These are phyloP conservation scores for Orchesella flavescens DNA, from an alignment of 2,888 invertebrate genomes.

Conservation along the genomic window DNA sequence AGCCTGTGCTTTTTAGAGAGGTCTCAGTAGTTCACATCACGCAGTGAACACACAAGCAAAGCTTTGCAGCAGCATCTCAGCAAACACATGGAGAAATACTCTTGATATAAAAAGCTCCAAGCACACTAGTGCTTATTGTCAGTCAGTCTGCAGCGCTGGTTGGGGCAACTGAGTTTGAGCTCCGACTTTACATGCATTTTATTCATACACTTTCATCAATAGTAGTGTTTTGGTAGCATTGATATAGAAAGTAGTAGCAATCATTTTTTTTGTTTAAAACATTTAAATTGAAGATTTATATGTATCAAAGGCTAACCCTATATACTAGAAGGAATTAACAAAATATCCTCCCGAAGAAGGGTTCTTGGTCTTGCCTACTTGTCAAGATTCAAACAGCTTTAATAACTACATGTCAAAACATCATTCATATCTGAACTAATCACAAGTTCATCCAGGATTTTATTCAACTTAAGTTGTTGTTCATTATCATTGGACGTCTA, in stretches of 20 bases:
- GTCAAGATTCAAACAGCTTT: too few relatives aligned
- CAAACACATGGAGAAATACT: conserved; percentile 54
- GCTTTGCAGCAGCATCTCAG: conserved; percentile 1
- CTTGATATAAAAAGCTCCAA: conserved; percentile 44
- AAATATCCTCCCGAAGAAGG: too few relatives aligned
- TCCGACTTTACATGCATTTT: neutral
- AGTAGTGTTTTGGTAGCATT: too few relatives aligned
- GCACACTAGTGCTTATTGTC: conserved; percentile 36
- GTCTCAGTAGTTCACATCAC: neutral
- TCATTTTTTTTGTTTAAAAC: too few relatives aligned
- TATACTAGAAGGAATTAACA: too few relatives aligned
- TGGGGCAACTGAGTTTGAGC: conserved; percentile 45
- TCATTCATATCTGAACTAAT: neutral
- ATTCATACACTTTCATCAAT: too few relatives aligned
- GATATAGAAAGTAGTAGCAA: too few relatives aligned
- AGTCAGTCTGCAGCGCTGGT: conserved; percentile 60
- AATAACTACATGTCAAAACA: neutral
- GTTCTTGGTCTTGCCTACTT: too few relatives aligned
- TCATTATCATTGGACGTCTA: neutral
- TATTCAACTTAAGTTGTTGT: neutral
- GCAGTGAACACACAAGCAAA: neutral
- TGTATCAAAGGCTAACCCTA: too few relatives aligned
- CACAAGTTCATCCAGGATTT: neutral
- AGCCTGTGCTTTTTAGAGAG: too few relatives aligned
- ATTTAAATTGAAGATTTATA: too few relatives aligned